Conservation (phyloP, 2,797 vertebrate species). For the Ctenosaura bakeri region DNA sequence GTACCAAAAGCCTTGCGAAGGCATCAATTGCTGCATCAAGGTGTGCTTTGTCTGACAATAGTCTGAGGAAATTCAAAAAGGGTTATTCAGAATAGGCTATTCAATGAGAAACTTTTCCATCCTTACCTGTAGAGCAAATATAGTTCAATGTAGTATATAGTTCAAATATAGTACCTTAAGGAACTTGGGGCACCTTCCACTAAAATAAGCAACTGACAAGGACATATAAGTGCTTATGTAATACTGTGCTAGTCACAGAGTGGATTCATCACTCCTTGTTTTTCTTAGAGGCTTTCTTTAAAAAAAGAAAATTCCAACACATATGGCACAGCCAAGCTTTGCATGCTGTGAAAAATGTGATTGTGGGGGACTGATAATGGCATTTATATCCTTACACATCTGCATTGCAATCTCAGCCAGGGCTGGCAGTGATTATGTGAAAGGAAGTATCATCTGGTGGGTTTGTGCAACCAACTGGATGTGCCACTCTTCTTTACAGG, state of each 20-base stretch:
- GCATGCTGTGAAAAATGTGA: conserved; percentile 68
- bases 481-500: conserved; percentile 43
- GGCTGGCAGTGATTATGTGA: conserved; percentile 49
- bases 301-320: conserved; percentile 44
- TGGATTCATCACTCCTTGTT: conserved; percentile 64
- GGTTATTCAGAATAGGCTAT: too few species aligned
- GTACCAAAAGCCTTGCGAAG: too few species aligned
- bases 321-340: conserved; percentile 68
- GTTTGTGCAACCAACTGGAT: conserved; percentile 47
- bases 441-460: conserved; percentile 63
- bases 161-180: conserved; percentile 70
- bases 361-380: conserved; percentile 63
- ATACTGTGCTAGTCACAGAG: conserved; percentile 56
- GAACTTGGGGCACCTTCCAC: conserved; percentile 55
- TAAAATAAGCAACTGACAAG: conserved; percentile 55
- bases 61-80: too few species aligned
- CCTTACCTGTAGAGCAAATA: conserved; percentile 55
- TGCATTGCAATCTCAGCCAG: conserved; percentile 58
- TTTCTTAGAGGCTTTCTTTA: conserved; percentile 57
- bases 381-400: conserved; percentile 60
- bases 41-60: too few species aligned
- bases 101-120: too few species aligned
- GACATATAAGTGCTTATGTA: conserved; percentile 58
- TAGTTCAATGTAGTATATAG: conserved; percentile 70
- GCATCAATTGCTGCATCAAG: too few species aligned